Base-by-base conservation (phyloP, 2,113 vertebrate genomes). In the Halichoeres trimaculatus region DNA sequence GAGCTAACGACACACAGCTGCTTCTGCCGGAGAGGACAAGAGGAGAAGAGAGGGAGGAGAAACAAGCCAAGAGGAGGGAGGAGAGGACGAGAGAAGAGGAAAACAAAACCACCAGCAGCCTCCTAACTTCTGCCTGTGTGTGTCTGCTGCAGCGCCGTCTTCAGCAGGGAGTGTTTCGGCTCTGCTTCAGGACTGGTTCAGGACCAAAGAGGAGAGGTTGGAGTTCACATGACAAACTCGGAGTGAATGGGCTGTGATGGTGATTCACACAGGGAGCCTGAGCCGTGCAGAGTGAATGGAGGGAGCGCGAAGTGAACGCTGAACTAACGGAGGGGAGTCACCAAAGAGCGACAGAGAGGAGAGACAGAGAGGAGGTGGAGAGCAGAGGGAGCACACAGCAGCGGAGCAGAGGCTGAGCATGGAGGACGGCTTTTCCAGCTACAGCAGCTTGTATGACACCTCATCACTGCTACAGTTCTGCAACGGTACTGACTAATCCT, bases 381-480 rank as follows among this genome's bases (percentile, higher is more conserved):
- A 16, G 59, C 20, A 10, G 64, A 50, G 51, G 45, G 58, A 13
- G 59, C 81, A 43, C 73, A 60, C 74, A 65, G 64, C 36, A 59
- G 56, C 86, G 72, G 90, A 91, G 93, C 90, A 88, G 80, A 87
- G 89, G 84, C 76, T 63, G 86, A 95, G 96, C 91, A 98, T 98
- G 97, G 97, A 98, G 95, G 96, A 98, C 96, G 96, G 96, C 10
- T 97, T 96, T 88, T 96, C 96, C 92, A 94, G 92, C 91, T 94
- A 94, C 91, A 95, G 96, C 96, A 97, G 95, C 92, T 95, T 98
- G 79, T 98, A 98, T 92, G 97, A 98, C 95, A 98, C 97, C 87
- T 96, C 97, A 63, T 98, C 97, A 73, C 93, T 98, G 93, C 95
- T 98, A 64, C 96, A 97, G 94, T 98, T 98, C 94, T 98, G 97